Conservation (phyloP, 2,113 vertebrate genomes). For the Hucho hucho region DNA sequence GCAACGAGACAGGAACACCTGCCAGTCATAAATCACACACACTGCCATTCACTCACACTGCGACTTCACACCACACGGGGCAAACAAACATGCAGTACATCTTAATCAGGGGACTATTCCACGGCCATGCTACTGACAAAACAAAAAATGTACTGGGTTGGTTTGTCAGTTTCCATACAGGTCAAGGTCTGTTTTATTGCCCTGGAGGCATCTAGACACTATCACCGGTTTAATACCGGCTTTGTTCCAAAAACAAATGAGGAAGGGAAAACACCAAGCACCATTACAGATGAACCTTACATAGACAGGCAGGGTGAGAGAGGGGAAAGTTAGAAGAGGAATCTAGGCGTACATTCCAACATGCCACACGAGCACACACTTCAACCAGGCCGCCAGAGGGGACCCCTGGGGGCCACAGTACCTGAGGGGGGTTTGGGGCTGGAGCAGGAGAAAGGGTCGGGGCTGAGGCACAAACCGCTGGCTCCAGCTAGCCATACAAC, state of each 20-base stretch:
- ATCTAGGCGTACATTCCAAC: slow-evolving; percentile 84
- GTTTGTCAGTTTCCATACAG: not conserved
- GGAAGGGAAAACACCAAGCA: slow-evolving; percentile 13
- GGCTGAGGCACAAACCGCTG: slow-evolving; percentile 67
- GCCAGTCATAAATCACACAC: slow-evolving; percentile 24
- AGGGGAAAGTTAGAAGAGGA: slow-evolving; percentile 37
- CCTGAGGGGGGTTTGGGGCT: slow-evolving; percentile 73
- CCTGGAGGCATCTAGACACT: too few species aligned
- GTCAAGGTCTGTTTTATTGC: not conserved
- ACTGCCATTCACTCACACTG: not conserved
- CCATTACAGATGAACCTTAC: not conserved
- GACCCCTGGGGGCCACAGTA: slow-evolving; percentile 76
- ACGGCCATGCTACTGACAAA: not conserved
- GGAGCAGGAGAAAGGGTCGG: slow-evolving; percentile 72
- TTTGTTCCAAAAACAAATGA: slow-evolving; percentile 18
- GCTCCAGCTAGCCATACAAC: slow-evolving; percentile 80
- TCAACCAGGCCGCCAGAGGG: slow-evolving; percentile 73
- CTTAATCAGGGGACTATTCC: not conserved
- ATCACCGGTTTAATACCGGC: too few species aligned
- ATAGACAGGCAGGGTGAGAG: slow-evolving; percentile 39
- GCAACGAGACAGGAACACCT: slow-evolving; percentile 12
- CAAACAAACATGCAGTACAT: not conserved
- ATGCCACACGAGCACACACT: slow-evolving; percentile 80
- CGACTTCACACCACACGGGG: not conserved
- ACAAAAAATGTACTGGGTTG: not conserved